These are phyloP conservation scores for Mustela nigripes DNA, from an alignment of 2,113 vertebrate species.

Conservation along the genomic window DNA sequence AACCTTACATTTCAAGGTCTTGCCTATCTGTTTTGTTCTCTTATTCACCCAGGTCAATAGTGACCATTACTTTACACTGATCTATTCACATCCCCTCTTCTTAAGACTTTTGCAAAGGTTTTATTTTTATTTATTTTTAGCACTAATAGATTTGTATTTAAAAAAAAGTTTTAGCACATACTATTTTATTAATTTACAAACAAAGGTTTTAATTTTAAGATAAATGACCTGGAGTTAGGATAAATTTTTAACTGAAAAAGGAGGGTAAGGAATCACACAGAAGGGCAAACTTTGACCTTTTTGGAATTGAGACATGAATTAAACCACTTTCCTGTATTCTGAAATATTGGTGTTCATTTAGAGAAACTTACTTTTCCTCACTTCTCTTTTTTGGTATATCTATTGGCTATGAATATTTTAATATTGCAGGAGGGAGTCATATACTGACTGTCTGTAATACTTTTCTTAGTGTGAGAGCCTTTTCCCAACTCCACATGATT, in stretches of 20 bases:
- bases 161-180: background rate
- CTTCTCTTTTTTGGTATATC: background rate
- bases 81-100: background rate
- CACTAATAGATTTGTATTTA: background rate
- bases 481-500: background rate
- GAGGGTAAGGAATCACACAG: background rate
- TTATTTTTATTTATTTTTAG: background rate
- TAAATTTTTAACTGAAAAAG: background rate
- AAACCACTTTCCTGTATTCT: background rate
- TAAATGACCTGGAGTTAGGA: background rate
- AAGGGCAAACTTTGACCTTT: constrained; percentile 22
- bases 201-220: constrained; percentile 22
- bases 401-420: background rate
- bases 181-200: background rate
- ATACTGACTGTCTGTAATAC: background rate
- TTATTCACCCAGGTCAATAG: background rate
- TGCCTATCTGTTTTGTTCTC: background rate
- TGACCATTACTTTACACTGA: background rate
- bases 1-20: background rate
- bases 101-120: background rate
- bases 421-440: background rate
- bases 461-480: background rate
- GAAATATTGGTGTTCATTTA: background rate
- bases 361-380: background rate
- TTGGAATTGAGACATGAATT: constrained; percentile 2